phyloP scores from a whole-genome alignment of 2,888 invertebrate species.

The Zygothrica quintamaculata region DNA sequence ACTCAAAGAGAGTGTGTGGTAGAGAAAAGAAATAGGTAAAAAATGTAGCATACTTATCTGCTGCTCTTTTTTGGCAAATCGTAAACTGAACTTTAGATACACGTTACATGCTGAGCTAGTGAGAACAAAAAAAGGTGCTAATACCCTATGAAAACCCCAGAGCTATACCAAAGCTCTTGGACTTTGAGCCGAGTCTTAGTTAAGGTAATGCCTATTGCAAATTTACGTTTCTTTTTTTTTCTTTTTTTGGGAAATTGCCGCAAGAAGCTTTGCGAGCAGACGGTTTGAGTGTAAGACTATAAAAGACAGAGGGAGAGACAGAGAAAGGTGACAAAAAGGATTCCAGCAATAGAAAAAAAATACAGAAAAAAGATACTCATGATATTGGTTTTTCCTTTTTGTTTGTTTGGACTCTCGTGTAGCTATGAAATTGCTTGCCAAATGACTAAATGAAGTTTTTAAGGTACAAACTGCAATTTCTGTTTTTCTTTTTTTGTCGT shows the following conservation, averaged over 20 bases:
- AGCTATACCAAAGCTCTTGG: constrained; percentile 30
- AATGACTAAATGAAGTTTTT: constrained; percentile 46
- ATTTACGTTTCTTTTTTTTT: constrained; percentile 25
- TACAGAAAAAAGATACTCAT: no score
- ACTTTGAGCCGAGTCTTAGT: constrained; percentile 67
- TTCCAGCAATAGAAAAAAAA: no score
- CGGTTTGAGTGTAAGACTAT: constrained; percentile 17
- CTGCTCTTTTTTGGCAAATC: background rate
- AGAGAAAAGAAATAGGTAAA: background rate
- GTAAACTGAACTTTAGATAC: background rate
- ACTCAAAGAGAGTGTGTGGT: no score
- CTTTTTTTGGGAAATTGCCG: constrained; percentile 10
- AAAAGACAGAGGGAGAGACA: constrained; percentile 26
- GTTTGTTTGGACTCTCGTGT: no score
- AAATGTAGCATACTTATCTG: background rate
- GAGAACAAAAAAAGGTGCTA: constrained; percentile 41
- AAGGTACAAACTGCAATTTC: background rate
- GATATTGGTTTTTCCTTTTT: constrained; percentile 15
- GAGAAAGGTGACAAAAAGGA: no score
- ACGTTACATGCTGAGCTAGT: background rate
- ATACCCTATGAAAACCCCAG: constrained; percentile 49
- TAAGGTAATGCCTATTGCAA: constrained; percentile 45
- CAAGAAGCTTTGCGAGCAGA: constrained; percentile 26
- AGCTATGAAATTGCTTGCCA: constrained; percentile 28
- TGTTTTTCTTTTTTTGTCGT: constrained; percentile 5